Evolutionary conservation across 2,888 invertebrate species (phyloP).

Genomic region (Dascillus cervinus): DNA sequence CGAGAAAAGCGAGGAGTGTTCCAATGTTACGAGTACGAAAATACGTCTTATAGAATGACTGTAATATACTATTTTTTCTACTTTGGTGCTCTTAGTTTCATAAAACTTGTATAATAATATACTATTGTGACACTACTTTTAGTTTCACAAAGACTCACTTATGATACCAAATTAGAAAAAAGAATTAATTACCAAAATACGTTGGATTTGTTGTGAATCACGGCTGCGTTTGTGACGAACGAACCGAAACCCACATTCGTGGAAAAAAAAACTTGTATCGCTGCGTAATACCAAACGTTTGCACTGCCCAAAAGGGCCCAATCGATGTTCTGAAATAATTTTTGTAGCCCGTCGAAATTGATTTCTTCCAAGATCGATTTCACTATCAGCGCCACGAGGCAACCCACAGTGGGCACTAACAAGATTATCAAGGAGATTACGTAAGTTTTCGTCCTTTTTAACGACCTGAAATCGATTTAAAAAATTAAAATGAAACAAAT

Average conservation of each 20-base stretch:
- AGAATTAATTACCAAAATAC: conserved; percentile 51
- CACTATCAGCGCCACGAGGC: conserved; percentile 34
- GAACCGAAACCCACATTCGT: conserved; percentile 58
- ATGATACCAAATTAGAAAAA: not conserved
- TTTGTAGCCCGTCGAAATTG: conserved; percentile 26
- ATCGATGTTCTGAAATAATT: conserved; percentile 28
- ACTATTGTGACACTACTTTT: no score
- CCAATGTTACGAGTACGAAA: no score
- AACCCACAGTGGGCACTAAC: conserved; percentile 32
- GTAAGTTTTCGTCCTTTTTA: conserved; percentile 36
- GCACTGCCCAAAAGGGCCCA: conserved; percentile 33
- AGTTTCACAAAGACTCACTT: no score
- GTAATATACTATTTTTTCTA: no score
- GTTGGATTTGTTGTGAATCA: conserved; percentile 55
- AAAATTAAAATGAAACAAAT: conserved; percentile 26
- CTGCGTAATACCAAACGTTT: conserved; percentile 53
- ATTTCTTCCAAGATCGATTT: conserved; percentile 30
- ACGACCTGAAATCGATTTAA: conserved; percentile 29
- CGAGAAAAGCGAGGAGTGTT: no score
- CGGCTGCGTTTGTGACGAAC: conserved; percentile 55
- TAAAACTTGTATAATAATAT: no score
- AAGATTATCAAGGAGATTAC: conserved; percentile 33
- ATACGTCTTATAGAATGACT: no score
- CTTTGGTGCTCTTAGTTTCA: no score
- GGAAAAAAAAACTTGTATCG: conserved; percentile 57